These are phyloP conservation scores for Drepana arcuata DNA, from an alignment of 1,140 invertebrate species.

Conservation along the genomic window DNA sequence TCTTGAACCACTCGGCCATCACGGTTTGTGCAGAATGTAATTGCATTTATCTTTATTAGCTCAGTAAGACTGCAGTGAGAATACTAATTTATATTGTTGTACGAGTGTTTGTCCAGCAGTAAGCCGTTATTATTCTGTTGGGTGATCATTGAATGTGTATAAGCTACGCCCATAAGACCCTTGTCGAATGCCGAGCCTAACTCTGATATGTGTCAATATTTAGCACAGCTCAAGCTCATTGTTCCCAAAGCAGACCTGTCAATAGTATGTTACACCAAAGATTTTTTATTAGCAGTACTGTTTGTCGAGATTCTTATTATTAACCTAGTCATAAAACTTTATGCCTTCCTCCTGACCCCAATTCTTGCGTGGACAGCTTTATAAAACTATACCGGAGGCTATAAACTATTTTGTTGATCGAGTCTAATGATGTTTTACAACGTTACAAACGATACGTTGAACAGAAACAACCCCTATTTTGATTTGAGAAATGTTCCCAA, in stretches of 20 bases:
- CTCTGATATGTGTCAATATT: conserved; percentile 11
- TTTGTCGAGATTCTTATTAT: too few relatives aligned
- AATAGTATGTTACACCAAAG: conserved; percentile 1
- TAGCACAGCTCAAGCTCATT: too few relatives aligned
- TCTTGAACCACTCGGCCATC: too few relatives aligned
- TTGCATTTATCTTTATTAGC: too few relatives aligned
- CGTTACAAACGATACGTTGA: conserved; percentile 10
- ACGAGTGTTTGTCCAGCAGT: too few relatives aligned
- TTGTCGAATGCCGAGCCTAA: conserved; percentile 13
- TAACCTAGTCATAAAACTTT: too few relatives aligned
- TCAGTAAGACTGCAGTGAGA: too few relatives aligned
- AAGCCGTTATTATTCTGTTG: conserved; percentile 12
- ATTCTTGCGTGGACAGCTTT: conserved; percentile 21
- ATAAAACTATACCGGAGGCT: conserved; percentile 30
- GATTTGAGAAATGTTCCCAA: too few relatives aligned
- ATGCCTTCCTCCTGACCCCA: conserved; percentile 21
- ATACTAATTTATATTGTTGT: too few relatives aligned
- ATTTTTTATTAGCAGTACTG: background rate
- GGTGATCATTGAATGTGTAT: conserved; percentile 15
- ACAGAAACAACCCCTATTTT: too few relatives aligned
- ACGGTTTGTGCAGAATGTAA: too few relatives aligned
- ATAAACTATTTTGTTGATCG: conserved; percentile 50
- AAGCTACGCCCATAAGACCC: conserved; percentile 11
- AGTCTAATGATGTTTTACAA: conserved; percentile 30
- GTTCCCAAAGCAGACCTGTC: background rate